Base-by-base conservation (phyloP, 2,888 invertebrate genomes). In the Deilephila porcellus region DNA sequence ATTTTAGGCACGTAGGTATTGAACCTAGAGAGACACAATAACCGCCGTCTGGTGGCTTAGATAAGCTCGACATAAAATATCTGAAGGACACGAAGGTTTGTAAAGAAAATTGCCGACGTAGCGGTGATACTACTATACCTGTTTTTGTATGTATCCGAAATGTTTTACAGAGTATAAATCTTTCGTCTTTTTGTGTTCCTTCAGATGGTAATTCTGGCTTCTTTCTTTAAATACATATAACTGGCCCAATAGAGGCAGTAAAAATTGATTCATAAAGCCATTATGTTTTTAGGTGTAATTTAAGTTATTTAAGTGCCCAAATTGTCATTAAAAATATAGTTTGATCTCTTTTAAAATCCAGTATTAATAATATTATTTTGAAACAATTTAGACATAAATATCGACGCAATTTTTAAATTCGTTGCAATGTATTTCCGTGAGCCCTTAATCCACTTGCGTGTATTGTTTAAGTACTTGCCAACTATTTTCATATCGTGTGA, bases 31-130 rank as follows among this genome's bases (percentile, higher is more conserved):
- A 63, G 63, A 45, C 64, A 64, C 37, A 45, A 64, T 64, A 64
- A 37, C 20, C 45, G 14, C 14, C 37, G 11, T 64, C 45, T 45
- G 64, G 20, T 37, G 20, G 34, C 34, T 64, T 37, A 64, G 64
- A 64, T 64, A 64, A 64, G 63, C 63, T 63, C 63, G 34, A 20
- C 64, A 45, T 25, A 64, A 63, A 64, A 37, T 63, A 63, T 64
- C 20, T 64, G 37, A 64, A 45, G 20, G 45, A 63, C 34, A 63
- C 34, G 34, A 32, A 37, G 64, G 37, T 64, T 64, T 64, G 20
- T 45, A 45, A 64, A 63, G 63, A 37, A 64, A 64, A 64, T 64
- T 45, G 64, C 45, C 45, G 11, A 45, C 14, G 64, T 37, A 37
- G 14, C 64, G 64, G 45, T 64, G 32, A 62, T 17, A 62, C 56